Percentiles rank a stretch among this genome's conserved stretches.
Evolutionary conservation across 2,888 invertebrate genomes (phyloP).

Genomic region (Synergus umbraculus): DNA sequence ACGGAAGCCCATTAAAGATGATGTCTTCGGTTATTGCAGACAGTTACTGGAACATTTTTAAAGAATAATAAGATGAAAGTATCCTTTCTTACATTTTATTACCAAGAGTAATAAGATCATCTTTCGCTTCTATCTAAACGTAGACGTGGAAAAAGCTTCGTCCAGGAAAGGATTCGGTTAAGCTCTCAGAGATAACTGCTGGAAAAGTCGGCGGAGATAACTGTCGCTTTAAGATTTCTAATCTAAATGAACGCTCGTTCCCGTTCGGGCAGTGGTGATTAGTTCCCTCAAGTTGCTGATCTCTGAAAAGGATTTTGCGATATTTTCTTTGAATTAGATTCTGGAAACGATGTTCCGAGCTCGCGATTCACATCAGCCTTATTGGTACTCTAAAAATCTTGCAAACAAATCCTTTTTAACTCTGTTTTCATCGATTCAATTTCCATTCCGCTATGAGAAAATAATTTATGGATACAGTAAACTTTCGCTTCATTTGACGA

Average conservation of each 20-base stretch:
- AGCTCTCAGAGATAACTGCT: conserved; percentile 37
- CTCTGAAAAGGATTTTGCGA: conserved; percentile 34
- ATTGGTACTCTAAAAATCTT: conserved; percentile 15
- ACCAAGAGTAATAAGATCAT: conserved; percentile 39
- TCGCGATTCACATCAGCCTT: conserved; percentile 26
- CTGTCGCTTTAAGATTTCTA: conserved; percentile 67
- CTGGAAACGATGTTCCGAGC: conserved; percentile 25
- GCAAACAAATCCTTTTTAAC: conserved; percentile 25
- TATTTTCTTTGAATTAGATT: conserved; percentile 37
- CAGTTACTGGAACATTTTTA: conserved; percentile 29
- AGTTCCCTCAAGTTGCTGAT: conserved; percentile 39
- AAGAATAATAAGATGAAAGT: conserved; percentile 34
- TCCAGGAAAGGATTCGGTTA: conserved; percentile 31
- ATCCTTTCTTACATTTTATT: conserved; percentile 29
- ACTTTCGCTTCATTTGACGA: not conserved
- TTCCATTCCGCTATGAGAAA: not conserved
- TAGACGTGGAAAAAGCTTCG: conserved; percentile 34
- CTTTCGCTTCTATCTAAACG: conserved; percentile 36
- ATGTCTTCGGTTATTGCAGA: not conserved
- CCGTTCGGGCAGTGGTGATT: conserved; percentile 50
- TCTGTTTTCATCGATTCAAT: not conserved
- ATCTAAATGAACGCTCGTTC: conserved; percentile 71
- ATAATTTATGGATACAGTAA: not conserved
- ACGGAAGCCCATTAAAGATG: conserved; percentile 5
- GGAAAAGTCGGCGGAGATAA: conserved; percentile 35